Percentiles rank a stretch among this genome's conserved stretches.
Evolutionary conservation across 2,888 invertebrate species (phyloP).

Genomic region (Anoplius nigerrimus): DNA sequence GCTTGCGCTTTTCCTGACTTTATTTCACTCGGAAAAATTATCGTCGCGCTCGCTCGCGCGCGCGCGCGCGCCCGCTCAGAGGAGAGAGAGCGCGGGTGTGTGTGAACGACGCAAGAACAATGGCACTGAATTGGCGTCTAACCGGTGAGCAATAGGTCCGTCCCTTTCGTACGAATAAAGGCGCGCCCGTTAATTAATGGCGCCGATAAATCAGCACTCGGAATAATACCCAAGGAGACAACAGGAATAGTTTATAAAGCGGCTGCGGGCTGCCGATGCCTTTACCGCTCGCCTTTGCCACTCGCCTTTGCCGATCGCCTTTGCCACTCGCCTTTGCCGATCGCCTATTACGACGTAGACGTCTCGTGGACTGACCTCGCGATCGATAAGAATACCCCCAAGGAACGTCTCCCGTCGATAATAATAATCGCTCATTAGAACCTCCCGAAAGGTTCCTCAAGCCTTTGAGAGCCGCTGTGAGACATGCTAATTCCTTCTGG

Average conservation of each 20-base stretch:
- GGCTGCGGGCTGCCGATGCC: constrained; percentile 57
- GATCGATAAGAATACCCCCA: too few relatives aligned
- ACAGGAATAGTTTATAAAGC: constrained; percentile 75
- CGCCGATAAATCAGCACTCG: constrained; percentile 71
- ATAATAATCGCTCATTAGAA: too few relatives aligned
- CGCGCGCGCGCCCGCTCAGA: constrained; percentile 26
- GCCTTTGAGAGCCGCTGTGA: too few relatives aligned
- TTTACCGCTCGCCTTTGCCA: too few relatives aligned
- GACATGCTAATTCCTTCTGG: too few relatives aligned
- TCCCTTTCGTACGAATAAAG: constrained; percentile 75
- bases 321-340: constrained; percentile 36
- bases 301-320: constrained; percentile 36
- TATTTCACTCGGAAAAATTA: constrained; percentile 63
- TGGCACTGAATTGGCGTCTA: constrained; percentile 73
- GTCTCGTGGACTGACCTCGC: constrained; percentile 34
- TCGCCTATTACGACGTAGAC: too few relatives aligned
- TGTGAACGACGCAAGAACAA: constrained; percentile 75
- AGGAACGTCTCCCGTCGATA: too few relatives aligned
- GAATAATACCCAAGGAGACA: constrained; percentile 75
- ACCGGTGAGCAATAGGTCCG: constrained; percentile 75
- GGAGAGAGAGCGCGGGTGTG: constrained; percentile 51
- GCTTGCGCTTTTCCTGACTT: constrained; percentile 59
- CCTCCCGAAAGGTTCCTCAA: too few relatives aligned
- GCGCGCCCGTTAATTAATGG: constrained; percentile 74
- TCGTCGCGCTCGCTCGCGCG: constrained; percentile 57